Evolutionary conservation across 2,113 vertebrate species (phyloP), one percentile per base, ranked within the genome.

Genomic region (Cyanoderma ruficeps): DNA sequence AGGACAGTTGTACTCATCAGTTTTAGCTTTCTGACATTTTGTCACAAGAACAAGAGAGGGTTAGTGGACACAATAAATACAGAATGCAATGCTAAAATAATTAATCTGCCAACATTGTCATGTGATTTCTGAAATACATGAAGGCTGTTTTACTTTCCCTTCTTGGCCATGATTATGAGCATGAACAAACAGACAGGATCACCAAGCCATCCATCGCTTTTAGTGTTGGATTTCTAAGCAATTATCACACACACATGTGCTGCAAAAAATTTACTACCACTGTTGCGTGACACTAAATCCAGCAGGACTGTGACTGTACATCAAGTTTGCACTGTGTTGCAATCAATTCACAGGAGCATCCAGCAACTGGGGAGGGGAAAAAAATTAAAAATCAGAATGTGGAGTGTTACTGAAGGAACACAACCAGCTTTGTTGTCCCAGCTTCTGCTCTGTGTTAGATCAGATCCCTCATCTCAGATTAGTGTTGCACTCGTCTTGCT

Each of bases 401-500:
- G 50, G 31, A 27, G 24, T 33, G 30, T 33, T 74, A 35, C 10
- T 21, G 49, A 60, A 78, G 24, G 35, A 81, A 72, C 24, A 52
- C 44, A 67, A 11, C 20, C 28, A 14, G 49, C 24, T 30, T 19
- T 20, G n/a, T 44, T 50, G 41, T 56, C 60, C 19, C 31, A 17
- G 23, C 23, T 63, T 59, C 78, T 86, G 31, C 47, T 70, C 37
- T 15, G 12, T 33, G 20, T 49, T 72, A 44, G 44, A 50, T 41
- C 24, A 71, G 31, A n/a, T 21, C 7, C 18, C 23, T 50, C 15
- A n/a, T 17, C 23, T 33, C 44, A 25, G 25, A 6, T 37, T 77
- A 16, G 30, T 14, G 23, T 5, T 12, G 27, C 4, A 0, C 15
- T 63, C 21, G 0, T 15, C 9, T 60, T 25, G 13, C 52, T 42